These are phyloP conservation scores for Polydrusus cervinus DNA, from an alignment of 2,888 invertebrate species.

Conservation along the genomic window DNA sequence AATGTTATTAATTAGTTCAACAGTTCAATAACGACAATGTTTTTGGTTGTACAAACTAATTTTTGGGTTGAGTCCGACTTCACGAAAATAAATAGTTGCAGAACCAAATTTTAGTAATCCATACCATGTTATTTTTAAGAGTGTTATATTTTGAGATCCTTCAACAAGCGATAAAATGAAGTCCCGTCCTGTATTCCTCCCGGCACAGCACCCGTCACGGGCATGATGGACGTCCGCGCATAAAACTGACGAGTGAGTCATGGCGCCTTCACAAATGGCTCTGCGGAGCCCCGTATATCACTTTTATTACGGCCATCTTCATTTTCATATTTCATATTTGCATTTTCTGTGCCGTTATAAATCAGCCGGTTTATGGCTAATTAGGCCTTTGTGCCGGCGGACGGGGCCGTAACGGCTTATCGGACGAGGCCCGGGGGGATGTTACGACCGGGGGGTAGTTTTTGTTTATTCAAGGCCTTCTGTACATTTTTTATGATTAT, in stretches of 20 bases:
- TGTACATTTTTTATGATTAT: not conserved
- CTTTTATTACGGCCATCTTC: conserved; percentile 83
- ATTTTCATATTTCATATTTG: conserved; percentile 77
- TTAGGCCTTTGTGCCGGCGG: conserved; percentile 74
- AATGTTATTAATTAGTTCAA: too few relatives aligned
- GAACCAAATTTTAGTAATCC: too few relatives aligned
- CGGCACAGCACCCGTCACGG: conserved; percentile 75
- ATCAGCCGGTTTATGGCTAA: conserved; percentile 80
- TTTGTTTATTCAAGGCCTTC: conserved; percentile 45
- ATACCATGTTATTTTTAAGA: too few relatives aligned
- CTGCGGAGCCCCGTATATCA: conserved; percentile 86
- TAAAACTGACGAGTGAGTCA: conserved; percentile 84
- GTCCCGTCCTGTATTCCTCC: conserved; percentile 41
- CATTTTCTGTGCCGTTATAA: conserved; percentile 77
- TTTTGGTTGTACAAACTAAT: too few relatives aligned
- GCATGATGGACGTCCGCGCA: conserved; percentile 82
- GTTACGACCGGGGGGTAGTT: conserved; percentile 49
- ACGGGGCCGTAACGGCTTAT: conserved; percentile 72
- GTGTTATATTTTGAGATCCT: too few relatives aligned
- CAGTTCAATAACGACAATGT: too few relatives aligned
- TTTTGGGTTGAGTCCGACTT: too few relatives aligned
- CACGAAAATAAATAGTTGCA: too few relatives aligned
- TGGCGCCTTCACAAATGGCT: conserved; percentile 81
- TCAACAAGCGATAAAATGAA: not conserved
- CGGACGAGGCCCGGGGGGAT: conserved; percentile 65